Evolutionary conservation across 2,797 vertebrate species (phyloP).

Genomic region (Syndactyla subalaris): DNA sequence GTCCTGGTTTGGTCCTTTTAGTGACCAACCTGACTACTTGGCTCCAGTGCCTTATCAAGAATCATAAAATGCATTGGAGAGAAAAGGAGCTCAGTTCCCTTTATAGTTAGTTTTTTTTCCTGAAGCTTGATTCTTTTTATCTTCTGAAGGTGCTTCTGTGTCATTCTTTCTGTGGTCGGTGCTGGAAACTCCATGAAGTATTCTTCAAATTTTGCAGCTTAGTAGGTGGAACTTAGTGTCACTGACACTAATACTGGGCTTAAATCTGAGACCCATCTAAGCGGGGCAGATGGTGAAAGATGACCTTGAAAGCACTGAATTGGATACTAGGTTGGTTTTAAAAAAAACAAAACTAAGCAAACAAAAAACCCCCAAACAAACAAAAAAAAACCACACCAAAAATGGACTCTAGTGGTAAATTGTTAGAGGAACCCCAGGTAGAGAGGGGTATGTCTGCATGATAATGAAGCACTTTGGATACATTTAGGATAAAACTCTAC

Average conservation of each 20-base stretch:
- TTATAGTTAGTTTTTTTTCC: background rate
- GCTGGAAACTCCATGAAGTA: background rate
- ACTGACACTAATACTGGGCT: background rate
- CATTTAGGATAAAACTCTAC: background rate
- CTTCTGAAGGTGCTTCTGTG: background rate
- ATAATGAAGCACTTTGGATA: background rate
- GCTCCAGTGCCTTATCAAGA: background rate
- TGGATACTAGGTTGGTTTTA: background rate
- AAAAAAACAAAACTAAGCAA: background rate
- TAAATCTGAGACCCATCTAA: background rate
- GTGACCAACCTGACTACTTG: background rate
- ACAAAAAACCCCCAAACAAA: too few species aligned
- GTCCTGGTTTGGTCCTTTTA: background rate
- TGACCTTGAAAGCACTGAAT: background rate
- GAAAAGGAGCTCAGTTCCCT: background rate
- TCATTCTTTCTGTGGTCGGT: background rate
- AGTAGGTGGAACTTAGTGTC: background rate
- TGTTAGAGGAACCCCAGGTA: background rate
- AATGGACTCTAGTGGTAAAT: background rate
- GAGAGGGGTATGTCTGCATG: background rate
- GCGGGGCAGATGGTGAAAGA: background rate
- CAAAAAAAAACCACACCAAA: background rate
- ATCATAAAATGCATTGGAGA: background rate
- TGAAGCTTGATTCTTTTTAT: background rate
- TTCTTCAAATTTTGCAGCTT: background rate